These are phyloP conservation scores for Danaus plexippus DNA, from an alignment of 1,140 invertebrate species.

Conservation along the genomic window DNA sequence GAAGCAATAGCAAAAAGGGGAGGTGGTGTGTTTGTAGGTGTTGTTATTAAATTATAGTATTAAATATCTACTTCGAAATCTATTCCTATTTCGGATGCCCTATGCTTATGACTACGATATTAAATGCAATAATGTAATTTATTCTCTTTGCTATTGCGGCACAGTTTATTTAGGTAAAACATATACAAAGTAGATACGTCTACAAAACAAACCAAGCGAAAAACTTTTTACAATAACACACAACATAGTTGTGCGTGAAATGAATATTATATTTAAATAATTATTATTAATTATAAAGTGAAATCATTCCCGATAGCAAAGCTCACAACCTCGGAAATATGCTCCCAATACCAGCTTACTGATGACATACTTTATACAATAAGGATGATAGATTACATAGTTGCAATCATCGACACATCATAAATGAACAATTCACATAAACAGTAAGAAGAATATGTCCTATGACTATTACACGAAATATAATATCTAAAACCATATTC, in stretches of 20 bases:
- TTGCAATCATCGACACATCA: conserved; percentile 33
- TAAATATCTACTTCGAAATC: conserved; percentile 42
- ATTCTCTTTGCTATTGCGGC: conserved; percentile 52
- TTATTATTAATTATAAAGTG: conserved; percentile 44
- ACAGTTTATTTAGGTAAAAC: conserved; percentile 53
- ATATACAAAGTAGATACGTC: conserved; percentile 57
- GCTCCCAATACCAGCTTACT: conserved; percentile 70
- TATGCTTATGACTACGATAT: conserved; percentile 56
- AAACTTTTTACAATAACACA: conserved; percentile 61
- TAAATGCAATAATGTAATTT: conserved; percentile 62
- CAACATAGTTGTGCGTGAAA: conserved; percentile 63
- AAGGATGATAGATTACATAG: conserved; percentile 31
- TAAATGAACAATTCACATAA: conserved; percentile 21
- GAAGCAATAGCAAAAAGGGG: conserved; percentile 53
- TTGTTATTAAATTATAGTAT: conserved; percentile 18
- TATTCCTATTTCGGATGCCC: conserved; percentile 32
- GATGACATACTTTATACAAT: conserved; percentile 53
- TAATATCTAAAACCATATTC: conserved; percentile 13
- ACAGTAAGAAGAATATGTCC: conserved; percentile 13
- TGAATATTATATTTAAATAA: conserved; percentile 55
- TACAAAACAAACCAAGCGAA: conserved; percentile 62
- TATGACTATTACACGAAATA: conserved; percentile 15
- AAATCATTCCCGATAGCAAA: conserved; percentile 67
- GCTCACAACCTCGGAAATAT: conserved; percentile 70
- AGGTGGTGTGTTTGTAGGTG: conserved; percentile 7